These are phyloP conservation scores for Crepidodera aurea DNA, from an alignment of 2,888 invertebrate species.

Conservation along the genomic window DNA sequence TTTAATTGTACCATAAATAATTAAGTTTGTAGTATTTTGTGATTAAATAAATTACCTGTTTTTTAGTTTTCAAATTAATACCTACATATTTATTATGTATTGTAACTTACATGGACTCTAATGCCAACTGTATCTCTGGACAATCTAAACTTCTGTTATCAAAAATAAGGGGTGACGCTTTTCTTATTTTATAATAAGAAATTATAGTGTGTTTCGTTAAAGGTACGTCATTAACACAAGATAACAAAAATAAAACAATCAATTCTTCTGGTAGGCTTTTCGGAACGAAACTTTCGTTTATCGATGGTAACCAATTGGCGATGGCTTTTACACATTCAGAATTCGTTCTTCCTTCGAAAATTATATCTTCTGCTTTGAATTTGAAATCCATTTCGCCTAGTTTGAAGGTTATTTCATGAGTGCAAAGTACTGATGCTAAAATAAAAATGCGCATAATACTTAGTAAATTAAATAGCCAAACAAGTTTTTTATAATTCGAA, in stretches of 20 bases:
- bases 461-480: too few relatives aligned
- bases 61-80: too few relatives aligned
- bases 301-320: slow-evolving; percentile 40
- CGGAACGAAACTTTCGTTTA: slow-evolving; percentile 55
- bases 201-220: slow-evolving; percentile 69
- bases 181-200: slow-evolving; percentile 68
- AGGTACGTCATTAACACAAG: slow-evolving; percentile 69
- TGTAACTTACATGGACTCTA: background rate
- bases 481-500: too few relatives aligned
- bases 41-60: too few relatives aligned
- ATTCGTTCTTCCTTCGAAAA: background rate
- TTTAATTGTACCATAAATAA: too few relatives aligned
- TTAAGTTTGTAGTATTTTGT: too few relatives aligned
- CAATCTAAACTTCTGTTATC: slow-evolving; percentile 60
- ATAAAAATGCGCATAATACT: background rate
- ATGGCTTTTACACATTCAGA: slow-evolving; percentile 36
- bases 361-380: background rate
- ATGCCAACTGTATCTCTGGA: background rate
- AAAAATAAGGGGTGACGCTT: slow-evolving; percentile 71
- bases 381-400: background rate
- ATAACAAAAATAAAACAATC: slow-evolving; percentile 71
- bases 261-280: slow-evolving; percentile 64
- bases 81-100: too few relatives aligned
- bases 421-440: background rate
- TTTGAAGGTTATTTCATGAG: background rate